Percentiles rank a stretch among this genome's conserved stretches.
These are phyloP conservation scores for Mastomys natalensis DNA, from an alignment of 2,113 vertebrate genomes.

Conservation along the genomic window DNA sequence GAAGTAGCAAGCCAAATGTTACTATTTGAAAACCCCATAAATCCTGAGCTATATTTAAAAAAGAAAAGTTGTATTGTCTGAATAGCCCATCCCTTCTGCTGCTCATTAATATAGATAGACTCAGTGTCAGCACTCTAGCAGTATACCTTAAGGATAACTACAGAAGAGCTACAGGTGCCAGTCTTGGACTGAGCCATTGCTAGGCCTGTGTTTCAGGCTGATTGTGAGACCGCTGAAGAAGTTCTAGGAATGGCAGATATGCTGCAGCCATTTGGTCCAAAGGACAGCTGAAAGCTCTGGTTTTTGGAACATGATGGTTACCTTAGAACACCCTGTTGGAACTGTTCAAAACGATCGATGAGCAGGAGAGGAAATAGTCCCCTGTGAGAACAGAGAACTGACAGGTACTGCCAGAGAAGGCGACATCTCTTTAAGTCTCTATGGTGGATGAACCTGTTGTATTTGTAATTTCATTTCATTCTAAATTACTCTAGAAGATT, in stretches of 20 bases:
- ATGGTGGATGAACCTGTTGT: conserved; percentile 90
- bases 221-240: conserved; percentile 97
- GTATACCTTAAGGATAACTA: conserved; percentile 98
- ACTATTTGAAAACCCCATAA: conserved; percentile 96
- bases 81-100: conserved; percentile 98
- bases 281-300: neutral
- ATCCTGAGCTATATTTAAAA: conserved; percentile 93
- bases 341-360: conserved; percentile 94
- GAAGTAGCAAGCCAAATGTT: conserved; percentile 97
- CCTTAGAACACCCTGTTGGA: conserved; percentile 98
- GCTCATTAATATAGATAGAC: conserved; percentile 98
- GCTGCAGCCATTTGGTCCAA: neutral
- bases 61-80: conserved; percentile 93
- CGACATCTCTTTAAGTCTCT: conserved; percentile 90
- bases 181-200: conserved; percentile 96
- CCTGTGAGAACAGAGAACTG: conserved; percentile 62
- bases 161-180: conserved; percentile 97
- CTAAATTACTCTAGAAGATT: conserved; percentile 91
- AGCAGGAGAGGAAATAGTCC: conserved; percentile 85
- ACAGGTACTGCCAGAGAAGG: conserved; percentile 85
- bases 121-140: conserved; percentile 97
- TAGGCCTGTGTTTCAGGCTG: conserved; percentile 97
- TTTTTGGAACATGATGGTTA: conserved; percentile 87
- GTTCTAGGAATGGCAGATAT: conserved; percentile 97
- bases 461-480: conserved; percentile 92